Percentiles rank a stretch among this genome's conserved stretches.
Conservation (phyloP, 2,113 vertebrate species). For the Platycercus adscitus region DNA sequence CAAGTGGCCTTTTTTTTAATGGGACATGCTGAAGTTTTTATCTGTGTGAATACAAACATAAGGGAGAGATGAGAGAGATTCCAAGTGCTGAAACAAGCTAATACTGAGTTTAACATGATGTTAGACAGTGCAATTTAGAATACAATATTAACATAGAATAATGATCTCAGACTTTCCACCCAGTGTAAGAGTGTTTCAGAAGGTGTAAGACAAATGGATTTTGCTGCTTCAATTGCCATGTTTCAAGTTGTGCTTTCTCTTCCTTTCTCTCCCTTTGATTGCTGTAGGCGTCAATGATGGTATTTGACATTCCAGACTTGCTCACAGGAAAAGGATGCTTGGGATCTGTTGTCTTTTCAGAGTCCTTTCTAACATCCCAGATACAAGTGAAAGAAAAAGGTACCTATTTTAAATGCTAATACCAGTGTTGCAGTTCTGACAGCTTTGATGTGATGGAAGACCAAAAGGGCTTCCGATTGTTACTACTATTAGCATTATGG, state of each 20-base stretch:
- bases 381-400: slow-evolving; percentile 91
- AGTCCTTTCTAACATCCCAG: slow-evolving; percentile 92
- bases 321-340: slow-evolving; percentile 76
- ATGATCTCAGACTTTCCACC: not conserved
- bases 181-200: rapidly evolving
- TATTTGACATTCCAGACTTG: slow-evolving; percentile 90
- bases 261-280: not conserved
- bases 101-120: not conserved
- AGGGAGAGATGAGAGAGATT: not conserved
- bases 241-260: not conserved
- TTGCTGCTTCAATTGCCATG: not conserved
- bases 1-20: not conserved
- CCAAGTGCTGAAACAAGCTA: not conserved
- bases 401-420: not conserved
- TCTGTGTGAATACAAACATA: not conserved
- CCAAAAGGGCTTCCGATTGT: rapidly evolving
- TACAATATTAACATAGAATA: not conserved
- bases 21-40: not conserved
- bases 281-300: slow-evolving; percentile 84
- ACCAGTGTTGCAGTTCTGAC: rapidly evolving
- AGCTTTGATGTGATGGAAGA: not conserved
- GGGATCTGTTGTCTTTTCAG: slow-evolving; percentile 93
- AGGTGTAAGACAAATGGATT: not conserved
- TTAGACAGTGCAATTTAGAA: not conserved
- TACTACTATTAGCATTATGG: rapidly evolving